Evolutionary conservation across 2,888 invertebrate genomes (phyloP).

Genomic region (Harpalus rufipes): DNA sequence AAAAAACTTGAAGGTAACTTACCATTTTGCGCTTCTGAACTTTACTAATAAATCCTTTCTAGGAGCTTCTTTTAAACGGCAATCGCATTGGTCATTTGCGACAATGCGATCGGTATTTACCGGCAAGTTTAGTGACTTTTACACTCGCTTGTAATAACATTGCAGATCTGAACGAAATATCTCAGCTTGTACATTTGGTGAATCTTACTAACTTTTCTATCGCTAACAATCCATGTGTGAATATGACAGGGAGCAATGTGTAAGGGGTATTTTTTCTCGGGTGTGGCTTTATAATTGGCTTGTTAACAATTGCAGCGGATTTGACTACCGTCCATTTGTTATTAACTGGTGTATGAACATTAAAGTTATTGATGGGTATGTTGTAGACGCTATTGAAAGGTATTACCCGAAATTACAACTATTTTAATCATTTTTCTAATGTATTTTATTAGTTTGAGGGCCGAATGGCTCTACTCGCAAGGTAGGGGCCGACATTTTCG

Average conservation of each 20-base stretch:
- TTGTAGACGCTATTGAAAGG: slow-evolving; percentile 95
- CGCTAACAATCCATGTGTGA: slow-evolving; percentile 92
- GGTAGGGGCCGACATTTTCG: slow-evolving; percentile 94
- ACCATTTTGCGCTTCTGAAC: no score
- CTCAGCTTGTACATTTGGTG: slow-evolving; percentile 87
- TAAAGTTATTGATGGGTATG: slow-evolving; percentile 92
- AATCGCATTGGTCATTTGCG: slow-evolving; percentile 91
- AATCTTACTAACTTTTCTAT: slow-evolving; percentile 90
- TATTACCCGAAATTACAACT: slow-evolving; percentile 73
- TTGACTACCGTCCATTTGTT: slow-evolving; percentile 94
- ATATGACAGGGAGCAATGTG: slow-evolving; percentile 87
- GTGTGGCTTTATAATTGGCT: not conserved
- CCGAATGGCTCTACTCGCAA: slow-evolving; percentile 97
- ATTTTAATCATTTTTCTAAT: slow-evolving; percentile 32
- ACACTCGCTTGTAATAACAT: slow-evolving; percentile 91
- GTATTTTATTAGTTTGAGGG: slow-evolving; percentile 85
- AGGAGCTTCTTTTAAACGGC: slow-evolving; percentile 92
- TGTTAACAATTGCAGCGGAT: slow-evolving; percentile 81
- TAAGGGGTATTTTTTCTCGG: slow-evolving; percentile 74
- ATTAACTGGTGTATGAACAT: slow-evolving; percentile 96
- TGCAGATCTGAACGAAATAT: slow-evolving; percentile 91
- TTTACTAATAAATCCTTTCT: slow-evolving; percentile 68
- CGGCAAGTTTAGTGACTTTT: slow-evolving; percentile 85
- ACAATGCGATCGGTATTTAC: slow-evolving; percentile 90
- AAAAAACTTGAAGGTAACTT: slow-evolving; percentile 87